Evolutionary conservation across 2,113 vertebrate species (phyloP), one percentile per base, ranked within the genome.

Genomic region (Salminus brasiliensis): DNA sequence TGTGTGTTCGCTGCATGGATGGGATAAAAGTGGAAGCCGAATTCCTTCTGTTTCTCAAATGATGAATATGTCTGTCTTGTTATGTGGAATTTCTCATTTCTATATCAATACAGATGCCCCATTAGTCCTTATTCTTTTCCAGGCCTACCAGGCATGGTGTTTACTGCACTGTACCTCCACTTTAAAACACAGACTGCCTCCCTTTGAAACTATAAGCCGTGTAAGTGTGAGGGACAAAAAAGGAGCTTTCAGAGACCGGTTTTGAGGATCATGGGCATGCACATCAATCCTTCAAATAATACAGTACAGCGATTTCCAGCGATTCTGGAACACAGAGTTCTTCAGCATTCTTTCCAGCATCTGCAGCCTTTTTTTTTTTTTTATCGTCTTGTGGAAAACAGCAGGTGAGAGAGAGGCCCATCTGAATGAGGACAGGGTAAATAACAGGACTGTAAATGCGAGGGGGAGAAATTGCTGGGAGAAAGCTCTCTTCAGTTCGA

Each of bases 361-460:
- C 43, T 21, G 49, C 55, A 53, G 25, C n/a, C 18, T 41, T 25
- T 66, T 36, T 66, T 66, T 47, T 41, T 41, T 25, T 66, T 36
- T 66, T 66, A 60, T 41, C 25, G 8, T 36, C 36, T 5, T 60
- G 29, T 62, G 45, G 53, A 23, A 76, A 76, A 76, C 80, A 76
- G 55, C 11, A 32, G 66, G 69, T 78, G 59, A 53, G 77, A 79
- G 63, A 79, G 36, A 49, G 49, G 70, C 41, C 63, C 59, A 73
- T 72, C 45, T 73, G 62, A 73, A 73, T 66, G 60, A 49, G 70
- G 21, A 73, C 18, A 60, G 47, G 72, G 62, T n/a, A 73, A 39
- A 83, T 75, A 74, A 66, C 36, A 71, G 82, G 34, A 32, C 57
- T 27, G 49, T 76, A 71, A 80, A 83, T 39, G 69, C 30, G 74